These are phyloP conservation scores for Ormyrus rosae DNA, from an alignment of 2,888 invertebrate genomes.

Conservation along the genomic window DNA sequence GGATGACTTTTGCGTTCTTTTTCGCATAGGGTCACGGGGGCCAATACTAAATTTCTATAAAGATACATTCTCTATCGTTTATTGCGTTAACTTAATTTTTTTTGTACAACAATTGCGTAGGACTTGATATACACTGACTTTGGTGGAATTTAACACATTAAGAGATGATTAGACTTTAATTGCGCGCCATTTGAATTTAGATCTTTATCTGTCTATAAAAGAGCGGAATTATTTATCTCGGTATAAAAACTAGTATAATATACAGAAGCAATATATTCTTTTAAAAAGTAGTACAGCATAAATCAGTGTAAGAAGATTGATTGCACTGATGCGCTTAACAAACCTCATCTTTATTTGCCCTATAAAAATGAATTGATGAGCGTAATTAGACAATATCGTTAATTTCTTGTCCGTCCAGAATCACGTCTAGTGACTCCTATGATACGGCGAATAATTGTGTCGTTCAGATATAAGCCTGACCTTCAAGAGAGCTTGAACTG, in stretches of 20 bases:
- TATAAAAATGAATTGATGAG: constrained; percentile 39
- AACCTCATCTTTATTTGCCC: constrained; percentile 25
- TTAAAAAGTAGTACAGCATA: constrained; percentile 22
- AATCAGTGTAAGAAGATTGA: constrained; percentile 20
- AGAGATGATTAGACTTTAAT: constrained; percentile 1
- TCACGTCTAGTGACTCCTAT: constrained; percentile 1
- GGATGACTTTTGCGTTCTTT: constrained; percentile 31
- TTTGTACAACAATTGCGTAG: too few species aligned
- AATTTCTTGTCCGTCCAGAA: constrained; percentile 38
- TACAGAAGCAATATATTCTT: constrained; percentile 5
- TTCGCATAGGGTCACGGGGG: constrained; percentile 40
- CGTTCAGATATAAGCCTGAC: constrained; percentile 39
- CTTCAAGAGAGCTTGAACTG: constrained; percentile 44
- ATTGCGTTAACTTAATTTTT: neutral
- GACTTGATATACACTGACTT: too few species aligned
- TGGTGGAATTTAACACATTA: too few species aligned
- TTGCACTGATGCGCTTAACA: neutral
- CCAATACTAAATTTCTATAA: constrained; percentile 40
- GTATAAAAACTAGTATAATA: neutral
- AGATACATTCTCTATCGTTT: constrained; percentile 10
- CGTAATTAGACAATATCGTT: constrained; percentile 43
- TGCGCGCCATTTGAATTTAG: constrained; percentile 5
- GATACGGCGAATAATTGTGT: constrained; percentile 43
- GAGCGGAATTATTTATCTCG: neutral
- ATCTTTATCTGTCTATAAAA: constrained; percentile 24